Conservation (phyloP, 2,113 vertebrate species). For the Ophiodon elongatus region DNA sequence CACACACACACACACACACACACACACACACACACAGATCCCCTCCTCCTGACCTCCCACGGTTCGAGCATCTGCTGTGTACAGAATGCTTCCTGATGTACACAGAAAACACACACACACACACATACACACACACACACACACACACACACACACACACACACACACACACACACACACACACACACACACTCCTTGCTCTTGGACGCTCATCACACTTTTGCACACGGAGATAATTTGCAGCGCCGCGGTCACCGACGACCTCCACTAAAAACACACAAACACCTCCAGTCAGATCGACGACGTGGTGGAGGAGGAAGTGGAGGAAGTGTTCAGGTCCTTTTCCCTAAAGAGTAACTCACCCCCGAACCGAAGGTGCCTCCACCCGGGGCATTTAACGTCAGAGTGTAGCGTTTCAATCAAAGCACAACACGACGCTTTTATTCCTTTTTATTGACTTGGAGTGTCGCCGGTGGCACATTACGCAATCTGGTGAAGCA, state of each 20-base stretch:
- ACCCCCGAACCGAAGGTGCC: neutral
- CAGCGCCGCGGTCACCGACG: slow-evolving; percentile 8
- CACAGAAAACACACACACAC: slow-evolving; percentile 24
- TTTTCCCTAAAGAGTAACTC: neutral
- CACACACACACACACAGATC: slow-evolving; percentile 19
- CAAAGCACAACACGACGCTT: no score
- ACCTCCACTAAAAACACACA: slow-evolving; percentile 37
- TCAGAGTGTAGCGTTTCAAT: no score
- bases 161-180: slow-evolving; percentile 21
- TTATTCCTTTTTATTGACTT: no score
- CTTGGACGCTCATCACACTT: slow-evolving; percentile 27
- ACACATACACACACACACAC: slow-evolving; percentile 16
- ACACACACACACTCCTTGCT: slow-evolving; percentile 24
- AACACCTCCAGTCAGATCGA: neutral
- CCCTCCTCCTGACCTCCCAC: slow-evolving; percentile 50
- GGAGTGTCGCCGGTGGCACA: no score
- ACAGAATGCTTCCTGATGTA: slow-evolving; percentile 74
- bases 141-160: slow-evolving; percentile 35
- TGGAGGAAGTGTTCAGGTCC: no score
- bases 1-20: slow-evolving; percentile 17
- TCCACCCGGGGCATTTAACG: no score
- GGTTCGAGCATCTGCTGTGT: slow-evolving; percentile 77
- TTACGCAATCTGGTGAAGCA: no score
- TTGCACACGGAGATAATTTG: slow-evolving; percentile 16
- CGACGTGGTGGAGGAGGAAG: no score